These are phyloP conservation scores for Musca vetustissima DNA, from an alignment of 1,140 invertebrate genomes.

Conservation along the genomic window DNA sequence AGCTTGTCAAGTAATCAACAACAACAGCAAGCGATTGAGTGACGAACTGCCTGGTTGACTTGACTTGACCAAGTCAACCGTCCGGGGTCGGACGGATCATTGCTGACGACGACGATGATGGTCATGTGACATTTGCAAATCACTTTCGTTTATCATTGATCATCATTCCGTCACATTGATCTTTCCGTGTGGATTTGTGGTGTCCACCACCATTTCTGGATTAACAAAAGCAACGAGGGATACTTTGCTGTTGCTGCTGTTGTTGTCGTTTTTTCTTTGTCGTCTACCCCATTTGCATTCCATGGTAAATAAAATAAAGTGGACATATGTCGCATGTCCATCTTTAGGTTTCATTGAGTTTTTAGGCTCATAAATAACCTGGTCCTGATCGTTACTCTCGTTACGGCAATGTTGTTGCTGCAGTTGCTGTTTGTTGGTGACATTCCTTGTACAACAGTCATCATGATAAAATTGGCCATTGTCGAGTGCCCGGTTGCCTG, in stretches of 20 bases:
- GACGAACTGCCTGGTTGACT: too few species aligned
- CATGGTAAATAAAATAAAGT: background rate
- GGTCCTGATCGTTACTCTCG: constrained; percentile 3
- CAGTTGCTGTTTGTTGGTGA: constrained; percentile 42
- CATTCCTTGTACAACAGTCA: constrained; percentile 53
- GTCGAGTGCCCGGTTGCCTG: constrained; percentile 20
- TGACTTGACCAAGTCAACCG: too few species aligned
- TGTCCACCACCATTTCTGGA: background rate
- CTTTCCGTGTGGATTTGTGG: background rate
- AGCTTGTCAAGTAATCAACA: constrained; percentile 14
- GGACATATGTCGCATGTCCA: background rate
- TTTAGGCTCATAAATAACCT: constrained; percentile 10
- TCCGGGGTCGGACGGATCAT: too few species aligned
- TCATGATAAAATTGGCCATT: constrained; percentile 30
- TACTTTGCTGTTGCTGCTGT: background rate
- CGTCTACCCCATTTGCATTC: constrained; percentile 13
- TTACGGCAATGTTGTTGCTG: background rate
- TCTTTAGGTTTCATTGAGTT: constrained; percentile 13
- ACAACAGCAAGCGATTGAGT: background rate
- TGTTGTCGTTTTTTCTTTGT: too few species aligned
- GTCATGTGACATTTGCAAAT: constrained; percentile 22
- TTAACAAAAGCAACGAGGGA: background rate
- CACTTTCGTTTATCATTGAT: constrained; percentile 23
- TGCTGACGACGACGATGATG: too few species aligned
- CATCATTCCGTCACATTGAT: background rate